Conservation (phyloP, 2,797 vertebrate species). For the Meda fulgida region DNA sequence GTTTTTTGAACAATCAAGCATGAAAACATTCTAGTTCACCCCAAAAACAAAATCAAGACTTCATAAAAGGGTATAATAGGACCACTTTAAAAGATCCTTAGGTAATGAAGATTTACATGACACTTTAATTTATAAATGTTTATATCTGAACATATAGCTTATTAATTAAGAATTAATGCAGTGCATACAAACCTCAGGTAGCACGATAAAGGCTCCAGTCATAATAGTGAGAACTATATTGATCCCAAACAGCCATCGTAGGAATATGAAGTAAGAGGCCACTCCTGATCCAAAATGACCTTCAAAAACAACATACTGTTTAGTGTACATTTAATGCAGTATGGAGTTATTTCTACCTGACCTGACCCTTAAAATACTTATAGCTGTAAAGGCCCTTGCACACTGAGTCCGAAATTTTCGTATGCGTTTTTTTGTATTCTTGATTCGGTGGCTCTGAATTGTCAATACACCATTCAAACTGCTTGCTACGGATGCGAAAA, state of each 20-base stretch:
- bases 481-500: no score
- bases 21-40: neutral
- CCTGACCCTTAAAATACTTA: neutral
- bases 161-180: neutral
- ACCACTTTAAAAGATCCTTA: no score
- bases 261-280: conserved; percentile 97
- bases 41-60: no score
- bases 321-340: neutral
- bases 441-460: no score
- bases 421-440: no score
- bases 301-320: conserved; percentile 61
- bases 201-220: conserved; percentile 94
- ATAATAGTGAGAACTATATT: conserved; percentile 94
- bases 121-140: no score
- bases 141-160: neutral
- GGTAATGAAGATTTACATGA: no score
- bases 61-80: no score
- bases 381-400: no score
- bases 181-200: conserved; percentile 90
- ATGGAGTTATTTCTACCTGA: neutral
- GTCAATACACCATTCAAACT: no score
- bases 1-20: neutral
- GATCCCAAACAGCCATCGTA: conserved; percentile 96
- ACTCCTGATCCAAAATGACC: conserved; percentile 99
- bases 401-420: no score